Percentiles rank a stretch among this genome's conserved stretches.
These are phyloP conservation scores for Montifringilla adamsi DNA, from an alignment of 2,113 vertebrate genomes.

Conservation along the genomic window DNA sequence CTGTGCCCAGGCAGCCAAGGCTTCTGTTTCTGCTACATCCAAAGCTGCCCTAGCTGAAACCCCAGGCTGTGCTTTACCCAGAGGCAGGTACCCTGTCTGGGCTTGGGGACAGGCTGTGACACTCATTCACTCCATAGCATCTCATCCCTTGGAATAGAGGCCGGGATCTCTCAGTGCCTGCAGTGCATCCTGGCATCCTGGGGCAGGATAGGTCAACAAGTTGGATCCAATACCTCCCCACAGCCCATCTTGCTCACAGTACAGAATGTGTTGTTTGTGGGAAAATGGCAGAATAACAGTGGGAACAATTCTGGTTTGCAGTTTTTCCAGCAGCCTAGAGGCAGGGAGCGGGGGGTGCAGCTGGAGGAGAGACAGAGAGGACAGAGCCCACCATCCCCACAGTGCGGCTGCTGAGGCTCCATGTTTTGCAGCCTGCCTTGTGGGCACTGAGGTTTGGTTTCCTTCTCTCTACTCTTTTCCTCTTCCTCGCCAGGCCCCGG, in stretches of 20 bases:
- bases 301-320: background rate
- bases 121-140: background rate
- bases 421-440: conserved; percentile 63
- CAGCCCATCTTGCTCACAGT: background rate
- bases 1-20: background rate
- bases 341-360: background rate
- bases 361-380: background rate
- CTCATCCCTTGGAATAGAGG: background rate
- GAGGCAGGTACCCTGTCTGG: background rate
- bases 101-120: background rate
- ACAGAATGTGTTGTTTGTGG: background rate
- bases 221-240: background rate
- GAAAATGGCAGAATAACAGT: background rate
- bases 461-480: conserved; percentile 55
- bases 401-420: background rate
- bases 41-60: background rate
- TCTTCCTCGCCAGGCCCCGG: conserved; percentile 63
- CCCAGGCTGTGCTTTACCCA: background rate
- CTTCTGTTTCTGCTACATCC: background rate
- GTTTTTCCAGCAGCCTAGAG: background rate
- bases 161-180: background rate
- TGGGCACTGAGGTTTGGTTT: conserved; percentile 70
- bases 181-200: rapidly evolving
- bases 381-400: background rate
- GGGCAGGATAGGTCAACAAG: background rate